These are phyloP conservation scores for Drosophila parthenogenetica DNA, from an alignment of 2,888 invertebrate species.

Conservation along the genomic window DNA sequence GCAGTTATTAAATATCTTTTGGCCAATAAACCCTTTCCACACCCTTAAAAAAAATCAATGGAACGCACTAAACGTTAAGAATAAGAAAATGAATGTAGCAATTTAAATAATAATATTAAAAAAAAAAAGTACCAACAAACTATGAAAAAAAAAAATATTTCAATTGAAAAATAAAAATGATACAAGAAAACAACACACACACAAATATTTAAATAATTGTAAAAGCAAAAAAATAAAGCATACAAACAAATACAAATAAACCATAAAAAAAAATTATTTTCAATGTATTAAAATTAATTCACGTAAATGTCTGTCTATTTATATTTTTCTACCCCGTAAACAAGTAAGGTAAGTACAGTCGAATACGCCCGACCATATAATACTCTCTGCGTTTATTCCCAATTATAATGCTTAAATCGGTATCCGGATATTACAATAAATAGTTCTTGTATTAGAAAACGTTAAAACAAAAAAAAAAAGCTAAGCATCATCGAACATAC, in stretches of 20 bases:
- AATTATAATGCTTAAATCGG: no score
- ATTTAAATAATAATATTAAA: slow-evolving; percentile 54
- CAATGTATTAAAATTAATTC: background rate
- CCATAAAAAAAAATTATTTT: slow-evolving; percentile 28
- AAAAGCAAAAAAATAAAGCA: slow-evolving; percentile 67
- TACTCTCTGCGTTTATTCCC: no score
- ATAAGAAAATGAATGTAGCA: slow-evolving; percentile 74
- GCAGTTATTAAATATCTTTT: slow-evolving; percentile 58
- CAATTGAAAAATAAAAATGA: slow-evolving; percentile 71
- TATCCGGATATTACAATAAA: no score
- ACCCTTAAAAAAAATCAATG: slow-evolving; percentile 37
- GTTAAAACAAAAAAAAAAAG: no score
- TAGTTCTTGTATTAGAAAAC: no score
- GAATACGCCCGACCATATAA: no score
- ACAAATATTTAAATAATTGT: slow-evolving; percentile 82
- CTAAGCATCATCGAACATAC: no score
- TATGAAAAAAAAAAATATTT: slow-evolving; percentile 52
- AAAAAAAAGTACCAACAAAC: slow-evolving; percentile 30
- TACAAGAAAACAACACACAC: slow-evolving; percentile 64
- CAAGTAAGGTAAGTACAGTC: no score
- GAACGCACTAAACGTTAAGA: slow-evolving; percentile 63
- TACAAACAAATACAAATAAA: slow-evolving; percentile 72
- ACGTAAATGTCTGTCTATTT: no score
- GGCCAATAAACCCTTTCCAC: slow-evolving; percentile 46
- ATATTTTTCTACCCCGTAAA: no score